phyloP scores from a whole-genome alignment of 2,888 invertebrate species.

The Anticlea derivata region DNA sequence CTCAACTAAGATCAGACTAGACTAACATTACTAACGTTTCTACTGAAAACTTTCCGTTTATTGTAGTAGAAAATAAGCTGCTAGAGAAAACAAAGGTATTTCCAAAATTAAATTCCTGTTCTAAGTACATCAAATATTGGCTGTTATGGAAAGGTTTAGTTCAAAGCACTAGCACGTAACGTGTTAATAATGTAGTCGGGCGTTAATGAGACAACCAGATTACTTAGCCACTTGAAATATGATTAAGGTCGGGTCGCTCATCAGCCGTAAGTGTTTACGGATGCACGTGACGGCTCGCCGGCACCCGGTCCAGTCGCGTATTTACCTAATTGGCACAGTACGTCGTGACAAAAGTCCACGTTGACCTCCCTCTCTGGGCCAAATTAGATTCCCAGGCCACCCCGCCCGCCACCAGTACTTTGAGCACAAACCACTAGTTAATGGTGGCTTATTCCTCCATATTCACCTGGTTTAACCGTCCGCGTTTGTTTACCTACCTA shows the following conservation, averaged over 20 bases:
- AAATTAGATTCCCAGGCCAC: slow-evolving; percentile 72
- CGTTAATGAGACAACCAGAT: slow-evolving; percentile 58
- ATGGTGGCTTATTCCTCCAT: too few species aligned
- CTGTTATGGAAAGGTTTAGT: slow-evolving; percentile 42
- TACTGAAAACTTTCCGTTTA: too few species aligned
- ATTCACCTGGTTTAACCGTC: too few species aligned
- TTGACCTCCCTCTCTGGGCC: slow-evolving; percentile 46
- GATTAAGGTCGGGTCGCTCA: slow-evolving; percentile 63
- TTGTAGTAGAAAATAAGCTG: too few species aligned
- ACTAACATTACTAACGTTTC: too few species aligned
- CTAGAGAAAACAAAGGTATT: too few species aligned
- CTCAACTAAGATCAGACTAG: too few species aligned
- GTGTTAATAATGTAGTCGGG: slow-evolving; percentile 52
- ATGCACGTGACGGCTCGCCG: slow-evolving; percentile 61
- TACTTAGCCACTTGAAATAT: slow-evolving; percentile 63
- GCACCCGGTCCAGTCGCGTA: slow-evolving; percentile 50
- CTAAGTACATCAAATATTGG: too few species aligned
- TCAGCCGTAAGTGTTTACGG: slow-evolving; percentile 69
- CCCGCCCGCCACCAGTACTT: slow-evolving; percentile 42
- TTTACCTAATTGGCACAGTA: slow-evolving; percentile 78
- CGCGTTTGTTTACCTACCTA: too few species aligned
- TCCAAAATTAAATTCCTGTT: too few species aligned
- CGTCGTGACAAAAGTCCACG: slow-evolving; percentile 75
- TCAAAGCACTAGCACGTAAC: slow-evolving; percentile 48
- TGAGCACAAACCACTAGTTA: too few species aligned